Evolutionary conservation across 2,113 vertebrate species (phyloP), one percentile per base, ranked within the genome.

Genomic region (Leucopsar rothschildi): DNA sequence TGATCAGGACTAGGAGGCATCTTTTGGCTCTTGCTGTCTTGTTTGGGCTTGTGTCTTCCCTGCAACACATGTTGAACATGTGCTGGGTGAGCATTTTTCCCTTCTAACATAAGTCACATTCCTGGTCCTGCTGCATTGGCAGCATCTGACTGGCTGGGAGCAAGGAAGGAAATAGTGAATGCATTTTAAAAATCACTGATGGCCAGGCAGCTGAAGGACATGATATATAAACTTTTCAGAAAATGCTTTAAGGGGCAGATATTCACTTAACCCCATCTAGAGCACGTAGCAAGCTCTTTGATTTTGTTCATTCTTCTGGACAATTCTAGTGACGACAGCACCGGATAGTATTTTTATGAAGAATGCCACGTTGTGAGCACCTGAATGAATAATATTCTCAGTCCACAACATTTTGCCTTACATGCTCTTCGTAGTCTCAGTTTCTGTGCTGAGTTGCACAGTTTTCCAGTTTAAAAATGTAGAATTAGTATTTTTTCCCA

Each of bases 201-300:
- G 88, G 39, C 42, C 64, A 82, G 59, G 39, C 79, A 88, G 68
- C 82, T 92, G 79, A 93, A 93, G 87, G 90, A 90, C 92, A 88
- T 63, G 85, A 80, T 68, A 73, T n/a, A 45, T 33, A 88, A 93
- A 87, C 78, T 86, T 87, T 73, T 66, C 79, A 80, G 50, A 82
- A 88, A 91, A 77, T 37, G 56, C 56, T 91, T 94, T 76, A 94
- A 90, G 71, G 42, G 27, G 24, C 33, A 91, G 71, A 70, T 39
- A 69, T 72, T 91, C 91, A 31, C 66, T 94, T 94, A 90, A 91
- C 55, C 83, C 56, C 79, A 78, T 86, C 49, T 71, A n/a, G 55
- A 88, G 82, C 90, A 95, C 4, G 11, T 59, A 96, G 68, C 59
- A 82, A 82, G 45, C 68, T 73, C 35, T 83, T 92, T 90, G 87